Conservation (phyloP, 2,113 vertebrate species). For the Notiomystis cincta region DNA sequence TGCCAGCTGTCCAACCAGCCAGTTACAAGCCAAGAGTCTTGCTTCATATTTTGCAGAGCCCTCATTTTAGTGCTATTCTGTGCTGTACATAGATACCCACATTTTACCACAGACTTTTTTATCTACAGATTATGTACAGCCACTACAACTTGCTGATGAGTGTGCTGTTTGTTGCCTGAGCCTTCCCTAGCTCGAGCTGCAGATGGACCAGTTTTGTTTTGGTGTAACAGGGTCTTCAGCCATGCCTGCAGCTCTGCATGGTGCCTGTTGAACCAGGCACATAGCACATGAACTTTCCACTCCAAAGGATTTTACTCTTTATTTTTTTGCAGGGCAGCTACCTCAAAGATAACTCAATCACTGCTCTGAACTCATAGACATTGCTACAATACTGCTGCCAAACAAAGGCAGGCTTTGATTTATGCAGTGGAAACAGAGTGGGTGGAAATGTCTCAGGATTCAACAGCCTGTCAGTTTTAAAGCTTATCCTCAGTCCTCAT, state of each 20-base stretch:
- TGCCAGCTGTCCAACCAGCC: not conserved
- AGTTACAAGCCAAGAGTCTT: not conserved
- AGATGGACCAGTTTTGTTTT: not conserved
- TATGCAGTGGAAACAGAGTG: constrained; percentile 47
- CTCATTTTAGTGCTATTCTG: not conserved
- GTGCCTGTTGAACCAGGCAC: not conserved
- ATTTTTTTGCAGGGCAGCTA: not conserved
- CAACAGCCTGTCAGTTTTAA: constrained; percentile 38
- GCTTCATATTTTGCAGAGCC: not conserved
- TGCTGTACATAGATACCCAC: not conserved
- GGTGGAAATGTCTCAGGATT: constrained; percentile 52
- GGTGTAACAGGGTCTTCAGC: fast-evolving
- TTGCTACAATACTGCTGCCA: not conserved
- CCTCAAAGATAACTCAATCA: not conserved
- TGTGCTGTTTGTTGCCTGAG: not conserved
- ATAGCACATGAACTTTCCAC: not conserved
- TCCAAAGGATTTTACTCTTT: not conserved
- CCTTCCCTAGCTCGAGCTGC: fast-evolving
- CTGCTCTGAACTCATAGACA: not conserved
- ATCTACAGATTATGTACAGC: not conserved
- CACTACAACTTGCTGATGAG: not conserved
- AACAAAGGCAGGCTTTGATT: constrained; percentile 58
- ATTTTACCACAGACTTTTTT: not conserved
- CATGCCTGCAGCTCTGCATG: not conserved
- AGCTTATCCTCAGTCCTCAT: not conserved